Evolutionary conservation across 2,797 vertebrate species (phyloP), one percentile per base, ranked within the genome.

Genomic region (Otolemur crassicaudatus): DNA sequence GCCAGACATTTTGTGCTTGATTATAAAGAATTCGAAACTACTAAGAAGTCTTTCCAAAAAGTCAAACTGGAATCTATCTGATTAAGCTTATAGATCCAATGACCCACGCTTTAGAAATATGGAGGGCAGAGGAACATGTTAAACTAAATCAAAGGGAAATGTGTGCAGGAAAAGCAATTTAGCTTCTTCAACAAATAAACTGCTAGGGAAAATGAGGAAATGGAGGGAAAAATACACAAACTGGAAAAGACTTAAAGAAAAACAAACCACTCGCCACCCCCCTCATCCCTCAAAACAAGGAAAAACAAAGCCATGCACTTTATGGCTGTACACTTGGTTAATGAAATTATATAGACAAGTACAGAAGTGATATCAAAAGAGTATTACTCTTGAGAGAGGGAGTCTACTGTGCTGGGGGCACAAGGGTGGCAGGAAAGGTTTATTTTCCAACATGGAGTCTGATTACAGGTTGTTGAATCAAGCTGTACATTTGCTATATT

Each of bases 1-100:
- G 37, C 17, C 29, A 63, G n/a, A 9, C 2, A 17, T 91, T 82
- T 83, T 92, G 29, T 60, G 17, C 49, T 77, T 77, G 76, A 76
- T 84, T 49, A 88, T 61, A 80, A 63, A 91, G 58, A 90, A 73
- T 84, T 46, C 19, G 75, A 87, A 90, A 46, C 29, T 80, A 23
- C 0, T 29, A 73, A 87, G 43, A 87, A 84, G 4, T 72, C 56
- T 86, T 92, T 29, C 31, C 76, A 31, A 63, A 86, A 70, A 86
- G n/a, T 56, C 23, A 73, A 80, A 91, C 31, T 3, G 31, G 49
- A 22, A 53, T 93, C 5, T 91, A 79, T 75, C 19, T 86, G 56
- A 19, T 19, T 65, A 94, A 63, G 56, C 22, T 31, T 86, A 19
- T 77, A 29, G 27, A 67, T 87, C 3, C 5, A 72, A 67, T 79